These are phyloP conservation scores for Enteromius unitaeniatus DNA, from an alignment of 2,797 vertebrate species.

Conservation along the genomic window DNA sequence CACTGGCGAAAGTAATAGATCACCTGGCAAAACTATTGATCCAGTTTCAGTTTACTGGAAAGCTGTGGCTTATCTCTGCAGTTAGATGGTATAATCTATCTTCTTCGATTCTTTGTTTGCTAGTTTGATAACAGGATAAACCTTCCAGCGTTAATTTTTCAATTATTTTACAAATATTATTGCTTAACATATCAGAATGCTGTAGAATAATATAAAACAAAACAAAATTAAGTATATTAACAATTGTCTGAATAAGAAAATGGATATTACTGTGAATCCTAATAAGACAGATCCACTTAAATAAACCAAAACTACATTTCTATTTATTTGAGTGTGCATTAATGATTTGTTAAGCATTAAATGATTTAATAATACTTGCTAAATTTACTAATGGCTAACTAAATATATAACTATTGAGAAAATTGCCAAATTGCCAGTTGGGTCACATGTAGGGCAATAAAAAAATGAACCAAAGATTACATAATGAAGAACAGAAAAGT, in stretches of 20 bases:
- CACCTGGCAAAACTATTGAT: background rate
- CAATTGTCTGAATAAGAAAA: background rate
- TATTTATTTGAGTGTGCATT: background rate
- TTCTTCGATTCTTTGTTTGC: background rate
- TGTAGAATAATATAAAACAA: background rate
- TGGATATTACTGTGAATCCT: too few species aligned
- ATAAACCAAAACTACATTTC: background rate
- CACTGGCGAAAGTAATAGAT: background rate
- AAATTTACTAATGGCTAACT: background rate
- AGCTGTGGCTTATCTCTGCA: background rate
- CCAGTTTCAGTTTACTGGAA: background rate
- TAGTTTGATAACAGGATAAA: background rate
- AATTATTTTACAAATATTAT: background rate
- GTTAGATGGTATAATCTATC: background rate
- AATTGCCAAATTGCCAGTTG: too few species aligned
- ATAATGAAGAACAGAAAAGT: background rate
- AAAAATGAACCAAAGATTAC: background rate
- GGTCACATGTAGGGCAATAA: background rate
- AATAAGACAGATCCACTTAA: too few species aligned
- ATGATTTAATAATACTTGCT: background rate
- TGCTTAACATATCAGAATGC: background rate
- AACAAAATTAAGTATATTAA: background rate
- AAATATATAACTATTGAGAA: background rate
- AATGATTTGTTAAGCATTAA: background rate
- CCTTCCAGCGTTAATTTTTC: background rate